These are phyloP conservation scores for Dermochelys coriacea DNA, from an alignment of 2,797 vertebrate species.

Conservation along the genomic window DNA sequence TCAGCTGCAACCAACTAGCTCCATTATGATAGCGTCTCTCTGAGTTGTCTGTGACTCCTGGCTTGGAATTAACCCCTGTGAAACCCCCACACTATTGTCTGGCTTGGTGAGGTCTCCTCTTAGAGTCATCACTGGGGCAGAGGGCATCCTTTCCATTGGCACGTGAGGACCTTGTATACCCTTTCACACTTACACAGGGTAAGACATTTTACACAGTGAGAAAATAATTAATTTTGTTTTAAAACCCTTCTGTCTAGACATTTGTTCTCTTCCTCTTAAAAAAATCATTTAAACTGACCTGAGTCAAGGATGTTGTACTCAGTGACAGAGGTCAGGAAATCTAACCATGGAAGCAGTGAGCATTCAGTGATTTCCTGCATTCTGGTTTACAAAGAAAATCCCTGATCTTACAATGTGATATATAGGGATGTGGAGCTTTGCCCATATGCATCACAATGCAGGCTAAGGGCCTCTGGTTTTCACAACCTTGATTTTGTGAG, in stretches of 20 bases:
- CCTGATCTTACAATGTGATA: neutral
- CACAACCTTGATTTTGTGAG: fast-evolving
- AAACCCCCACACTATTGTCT: neutral
- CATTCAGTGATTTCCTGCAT: neutral
- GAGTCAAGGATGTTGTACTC: neutral
- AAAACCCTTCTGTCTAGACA: neutral
- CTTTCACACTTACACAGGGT: neutral
- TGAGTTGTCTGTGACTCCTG: neutral
- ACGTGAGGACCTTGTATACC: neutral
- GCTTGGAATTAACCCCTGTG: neutral
- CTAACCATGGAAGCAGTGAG: neutral
- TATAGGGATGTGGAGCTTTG: neutral
- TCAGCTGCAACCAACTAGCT: neutral
- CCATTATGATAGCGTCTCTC: too few relatives aligned
- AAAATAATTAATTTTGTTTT: neutral
- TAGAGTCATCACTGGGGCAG: neutral
- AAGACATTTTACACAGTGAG: neutral
- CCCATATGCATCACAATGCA: neutral
- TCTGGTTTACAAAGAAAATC: neutral
- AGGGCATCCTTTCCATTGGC: neutral
- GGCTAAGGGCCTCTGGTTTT: neutral
- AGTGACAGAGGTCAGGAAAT: neutral
- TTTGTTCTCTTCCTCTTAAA: neutral
- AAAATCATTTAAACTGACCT: neutral
- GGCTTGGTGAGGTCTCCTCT: neutral